Conservation (phyloP, 2,113 vertebrate species). For the Laterallus jamaicensis region DNA sequence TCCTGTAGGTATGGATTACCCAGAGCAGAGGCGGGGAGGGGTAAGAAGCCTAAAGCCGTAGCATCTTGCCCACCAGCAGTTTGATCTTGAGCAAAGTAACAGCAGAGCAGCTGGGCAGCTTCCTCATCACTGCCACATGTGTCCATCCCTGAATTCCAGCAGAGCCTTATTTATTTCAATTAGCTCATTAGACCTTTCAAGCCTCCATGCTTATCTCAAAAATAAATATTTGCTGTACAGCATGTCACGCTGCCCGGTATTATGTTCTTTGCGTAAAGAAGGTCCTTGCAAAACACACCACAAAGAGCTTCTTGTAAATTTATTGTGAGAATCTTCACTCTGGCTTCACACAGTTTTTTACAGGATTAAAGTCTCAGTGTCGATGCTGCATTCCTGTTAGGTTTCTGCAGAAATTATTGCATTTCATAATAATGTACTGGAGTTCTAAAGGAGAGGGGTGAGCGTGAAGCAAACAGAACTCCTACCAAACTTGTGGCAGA, state of each 20-base stretch:
- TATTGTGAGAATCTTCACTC: not conserved
- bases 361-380: not conserved
- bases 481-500: not conserved
- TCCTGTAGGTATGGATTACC: not conserved
- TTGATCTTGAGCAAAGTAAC: not conserved
- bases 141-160: not conserved
- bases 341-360: not conserved
- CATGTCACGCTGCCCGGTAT: not conserved
- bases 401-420: not conserved
- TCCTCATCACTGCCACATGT: not conserved
- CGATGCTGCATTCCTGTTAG: not conserved
- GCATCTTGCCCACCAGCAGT: not conserved
- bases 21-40: not conserved
- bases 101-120: conserved; percentile 6
- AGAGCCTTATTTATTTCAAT: conserved; percentile 58
- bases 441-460: not conserved
- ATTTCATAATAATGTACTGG: conserved; percentile 27
- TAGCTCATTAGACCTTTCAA: conserved; percentile 35
- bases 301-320: conserved; percentile 2
- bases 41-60: not conserved
- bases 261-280: conserved; percentile 7
- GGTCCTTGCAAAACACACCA: not conserved
- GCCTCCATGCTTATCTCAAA: conserved; percentile 29
- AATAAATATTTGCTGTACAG: conserved; percentile 33
- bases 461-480: conserved; percentile 21